Evolutionary conservation across 2,113 vertebrate genomes (phyloP), one percentile per base, ranked within the genome.

Genomic region (Polypterus bichir): DNA sequence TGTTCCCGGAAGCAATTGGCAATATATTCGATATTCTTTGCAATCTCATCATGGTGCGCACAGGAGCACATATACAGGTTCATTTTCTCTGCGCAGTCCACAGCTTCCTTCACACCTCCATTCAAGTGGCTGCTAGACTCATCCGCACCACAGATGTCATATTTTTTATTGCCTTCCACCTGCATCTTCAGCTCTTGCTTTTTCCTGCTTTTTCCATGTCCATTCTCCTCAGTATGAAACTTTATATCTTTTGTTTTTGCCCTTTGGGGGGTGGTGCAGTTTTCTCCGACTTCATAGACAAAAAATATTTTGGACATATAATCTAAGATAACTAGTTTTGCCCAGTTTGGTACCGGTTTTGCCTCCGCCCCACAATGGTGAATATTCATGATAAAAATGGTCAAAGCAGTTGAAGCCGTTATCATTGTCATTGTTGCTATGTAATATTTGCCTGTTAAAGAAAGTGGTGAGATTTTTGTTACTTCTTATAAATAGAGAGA

Each of bases 401-500:
- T 98, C 76, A 98, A 46, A 1, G 94, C 93, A 0, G 96, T 97
- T 55, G 96, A 98, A 10, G 94, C 96, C n/a, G 96, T 98, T 75
- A 97, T 94, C 89, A 98, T 89, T 4, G 91, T 96, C 96, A 97
- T 98, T 1, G 94, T 98, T 63, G 92, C 96, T 61, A 98, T 98
- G 74, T 98, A 98, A 76, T 98, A 98, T 73, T 98, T 98, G 6
- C 96, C 94, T 98, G 57, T 5, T 45, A 27, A 46, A 66, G 53
- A 48, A 55, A 46, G 48, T 49, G 5, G 64, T 4, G 66, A 65
- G 56, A 61, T 8, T 6, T 54, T 8, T 57, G 5, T 47, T 59
- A 66, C 5, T 47, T 53, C 11, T 54, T 44, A 46, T 46, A 8
- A 47, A 11, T 9, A 27, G 27, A 27, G 27, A 27, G 27, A 27